Conservation (phyloP, 2,888 invertebrate genomes). For the Lasioglossum morio region DNA sequence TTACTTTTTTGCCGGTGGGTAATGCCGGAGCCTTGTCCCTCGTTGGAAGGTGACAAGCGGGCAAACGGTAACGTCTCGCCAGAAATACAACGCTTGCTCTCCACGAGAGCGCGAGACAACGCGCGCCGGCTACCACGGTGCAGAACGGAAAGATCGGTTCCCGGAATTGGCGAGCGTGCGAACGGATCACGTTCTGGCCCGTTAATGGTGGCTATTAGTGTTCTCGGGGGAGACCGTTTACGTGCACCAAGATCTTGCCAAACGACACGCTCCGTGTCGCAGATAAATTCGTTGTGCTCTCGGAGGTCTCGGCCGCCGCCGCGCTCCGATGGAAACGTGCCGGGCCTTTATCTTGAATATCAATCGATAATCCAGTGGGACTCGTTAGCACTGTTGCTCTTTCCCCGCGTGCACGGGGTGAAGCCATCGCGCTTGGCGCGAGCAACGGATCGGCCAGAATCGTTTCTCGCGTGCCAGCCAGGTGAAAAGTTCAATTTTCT, state of each 20-base stretch:
- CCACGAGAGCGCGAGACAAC: slow-evolving; percentile 36
- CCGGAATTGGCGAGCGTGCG: slow-evolving; percentile 68
- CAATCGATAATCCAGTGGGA: slow-evolving; percentile 50
- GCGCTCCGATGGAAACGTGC: slow-evolving; percentile 26
- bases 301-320: slow-evolving; percentile 20
- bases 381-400: slow-evolving; percentile 28
- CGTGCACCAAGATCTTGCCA: slow-evolving; percentile 63
- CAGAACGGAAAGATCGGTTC: slow-evolving; percentile 65
- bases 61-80: slow-evolving; percentile 51
- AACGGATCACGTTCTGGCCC: slow-evolving; percentile 67
- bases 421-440: not conserved
- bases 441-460: not conserved
- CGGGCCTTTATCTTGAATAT: slow-evolving; percentile 57
- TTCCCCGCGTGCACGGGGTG: not conserved
- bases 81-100: slow-evolving; percentile 42
- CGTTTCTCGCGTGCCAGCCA: not conserved
- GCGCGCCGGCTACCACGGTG: slow-evolving; percentile 26
- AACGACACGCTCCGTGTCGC: slow-evolving; percentile 59
- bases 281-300: slow-evolving; percentile 64
- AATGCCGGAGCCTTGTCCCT: slow-evolving; percentile 5
- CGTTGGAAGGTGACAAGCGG: slow-evolving; percentile 45
- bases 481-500: slow-evolving; percentile 40
- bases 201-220: slow-evolving; percentile 73
- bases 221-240: slow-evolving; percentile 66
- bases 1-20: not conserved